phyloP scores from a whole-genome alignment of 2,888 invertebrate species.

The Oconnorella tubifera region DNA sequence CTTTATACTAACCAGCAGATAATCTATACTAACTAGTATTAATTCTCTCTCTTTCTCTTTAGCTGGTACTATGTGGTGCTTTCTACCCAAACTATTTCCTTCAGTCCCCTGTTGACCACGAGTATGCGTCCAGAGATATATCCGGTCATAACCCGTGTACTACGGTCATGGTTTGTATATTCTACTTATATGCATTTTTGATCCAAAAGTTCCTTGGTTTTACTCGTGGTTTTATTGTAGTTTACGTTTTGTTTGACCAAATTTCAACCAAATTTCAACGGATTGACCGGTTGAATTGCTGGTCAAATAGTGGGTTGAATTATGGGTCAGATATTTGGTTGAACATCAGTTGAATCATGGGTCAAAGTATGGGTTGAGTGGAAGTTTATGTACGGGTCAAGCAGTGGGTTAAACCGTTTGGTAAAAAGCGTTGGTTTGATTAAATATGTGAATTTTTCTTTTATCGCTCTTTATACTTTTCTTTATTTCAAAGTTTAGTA shows the following conservation, averaged over 20 bases:
- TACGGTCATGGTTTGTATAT: conserved; percentile 70
- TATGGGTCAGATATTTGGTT: too few species aligned
- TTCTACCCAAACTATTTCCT: conserved; percentile 90
- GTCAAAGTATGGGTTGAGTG: too few species aligned
- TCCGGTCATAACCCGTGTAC: conserved; percentile 73
- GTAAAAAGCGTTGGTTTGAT: too few species aligned
- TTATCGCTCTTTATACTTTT: too few species aligned
- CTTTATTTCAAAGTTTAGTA: too few species aligned
- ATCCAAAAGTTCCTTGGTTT: too few species aligned
- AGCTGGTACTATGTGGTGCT: conserved; percentile 78
- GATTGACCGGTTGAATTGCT: not conserved
- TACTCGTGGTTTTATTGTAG: too few species aligned
- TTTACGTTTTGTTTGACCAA: not conserved
- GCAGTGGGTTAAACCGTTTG: too few species aligned
- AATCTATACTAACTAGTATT: not conserved
- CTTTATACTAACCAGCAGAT: not conserved
- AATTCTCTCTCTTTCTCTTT: conserved; percentile 25
- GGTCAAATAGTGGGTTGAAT: not conserved
- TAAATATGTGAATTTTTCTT: too few species aligned
- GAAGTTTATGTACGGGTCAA: too few species aligned
- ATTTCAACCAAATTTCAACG: not conserved
- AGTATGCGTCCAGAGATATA: conserved; percentile 66
- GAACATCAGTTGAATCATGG: too few species aligned
- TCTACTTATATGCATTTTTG: not conserved
- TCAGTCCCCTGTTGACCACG: conserved; percentile 65